Evolutionary conservation across 2,888 invertebrate genomes (phyloP), one percentile per base, ranked within the genome.

Genomic region (Exocentrus adspersus): DNA sequence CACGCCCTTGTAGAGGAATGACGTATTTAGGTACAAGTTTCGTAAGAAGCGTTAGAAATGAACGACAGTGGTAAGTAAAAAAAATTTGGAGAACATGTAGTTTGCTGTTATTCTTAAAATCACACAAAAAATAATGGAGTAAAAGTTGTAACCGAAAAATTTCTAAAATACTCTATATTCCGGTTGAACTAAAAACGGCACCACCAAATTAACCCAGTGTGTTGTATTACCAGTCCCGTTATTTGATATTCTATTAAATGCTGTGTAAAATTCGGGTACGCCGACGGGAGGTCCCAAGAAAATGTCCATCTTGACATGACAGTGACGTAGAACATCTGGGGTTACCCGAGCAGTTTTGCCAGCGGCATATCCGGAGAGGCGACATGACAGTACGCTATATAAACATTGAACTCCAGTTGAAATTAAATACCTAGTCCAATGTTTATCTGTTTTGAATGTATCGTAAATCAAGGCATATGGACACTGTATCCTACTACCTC

Each of bases 291-390:
- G 68, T 68, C 68, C 50, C 52, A 60, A 65, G 61, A 70, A 72
- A 68, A 69, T 73, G 73, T 74, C 72, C 73, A 68, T 68, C 70
- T 70, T 69, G 67, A 68, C 70, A 67, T 75, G 77, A 75, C 76
- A 74, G 72, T 76, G 75, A 77, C 69, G 70, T 72, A 65, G 64
- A 74, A 74, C 77, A 77, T 77, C 76, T 77, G 77, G 65, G 69
- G 75, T 62, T 62, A 75, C 69, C 69, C 65, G 74, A 74, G 75
- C 73, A 70, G 67, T 56, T 67, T 68, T 70, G 68, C 69, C 74
- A 72, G 75, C 74, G 74, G 74, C 73, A 74, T 74, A 74, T 75
- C 75, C 74, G 75, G 75, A 67, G n/a, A n/a, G n/a, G n/a, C n/a
- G n/a, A n/a, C n/a, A n/a, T 68, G 65, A 64, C 64, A 41, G 20